These are phyloP conservation scores for Knipowitschia caucasica DNA, from an alignment of 2,797 vertebrate genomes.

Conservation along the genomic window DNA sequence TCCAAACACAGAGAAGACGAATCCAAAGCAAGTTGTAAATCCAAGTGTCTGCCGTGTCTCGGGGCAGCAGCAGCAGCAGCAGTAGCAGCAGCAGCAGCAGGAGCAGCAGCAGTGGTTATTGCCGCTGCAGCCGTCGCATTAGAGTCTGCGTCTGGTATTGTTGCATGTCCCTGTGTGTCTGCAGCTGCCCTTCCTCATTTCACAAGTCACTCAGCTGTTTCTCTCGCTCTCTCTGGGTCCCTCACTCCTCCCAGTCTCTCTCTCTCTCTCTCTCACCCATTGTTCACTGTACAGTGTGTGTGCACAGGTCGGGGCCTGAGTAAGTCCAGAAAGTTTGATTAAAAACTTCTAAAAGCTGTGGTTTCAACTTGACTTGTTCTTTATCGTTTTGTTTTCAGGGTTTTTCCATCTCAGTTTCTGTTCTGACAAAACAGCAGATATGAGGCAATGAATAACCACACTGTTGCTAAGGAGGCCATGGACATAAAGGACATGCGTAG, in stretches of 20 bases:
- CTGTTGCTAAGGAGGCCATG: no score
- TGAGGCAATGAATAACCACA: no score
- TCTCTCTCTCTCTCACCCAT: not conserved
- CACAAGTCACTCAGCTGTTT: constrained; percentile 7
- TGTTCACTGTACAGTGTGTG: no score
- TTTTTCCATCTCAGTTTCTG: no score
- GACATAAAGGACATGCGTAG: no score
- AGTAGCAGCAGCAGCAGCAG: not conserved
- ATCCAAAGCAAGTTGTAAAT: not conserved
- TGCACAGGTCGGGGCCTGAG: no score
- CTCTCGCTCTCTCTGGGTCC: not conserved
- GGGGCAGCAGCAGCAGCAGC: not conserved
- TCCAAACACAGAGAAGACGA: not conserved
- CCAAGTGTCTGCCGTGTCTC: not conserved
- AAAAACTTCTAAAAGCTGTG: no score
- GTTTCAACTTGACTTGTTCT: no score
- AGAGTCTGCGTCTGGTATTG: not conserved
- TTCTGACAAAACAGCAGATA: no score
- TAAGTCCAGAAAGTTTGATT: no score
- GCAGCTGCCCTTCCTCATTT: constrained; percentile 9
- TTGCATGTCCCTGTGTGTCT: not conserved
- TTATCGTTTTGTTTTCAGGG: no score
- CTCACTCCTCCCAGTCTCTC: no score
- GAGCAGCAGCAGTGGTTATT: not conserved
- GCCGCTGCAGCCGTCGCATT: not conserved